A percentile compares a stretch with the other conserved stretches of the same genome.
phyloP scores from a whole-genome alignment of 2,797 vertebrate genomes.

The Pseudopleuronectes americanus region DNA sequence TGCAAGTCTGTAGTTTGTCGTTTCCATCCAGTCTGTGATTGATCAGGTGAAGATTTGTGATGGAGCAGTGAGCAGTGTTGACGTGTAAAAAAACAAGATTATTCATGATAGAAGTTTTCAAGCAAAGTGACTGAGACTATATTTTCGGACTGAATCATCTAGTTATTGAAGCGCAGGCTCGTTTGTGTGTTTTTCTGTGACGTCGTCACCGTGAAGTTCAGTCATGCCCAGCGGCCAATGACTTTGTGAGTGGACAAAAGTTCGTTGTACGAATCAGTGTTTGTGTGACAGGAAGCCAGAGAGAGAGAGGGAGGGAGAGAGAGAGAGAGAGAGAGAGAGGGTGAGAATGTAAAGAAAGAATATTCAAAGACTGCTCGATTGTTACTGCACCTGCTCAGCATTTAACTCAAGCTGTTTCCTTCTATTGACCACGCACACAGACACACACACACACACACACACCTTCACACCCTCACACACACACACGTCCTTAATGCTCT shows the following conservation, averaged over 20 bases:
- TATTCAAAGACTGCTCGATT: too few relatives aligned
- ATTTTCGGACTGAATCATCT: constrained; percentile 7
- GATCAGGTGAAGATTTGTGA: background rate
- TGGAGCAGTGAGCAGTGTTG: background rate
- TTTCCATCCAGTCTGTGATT: background rate
- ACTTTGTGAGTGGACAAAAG: background rate
- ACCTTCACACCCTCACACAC: too few relatives aligned
- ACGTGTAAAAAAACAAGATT: background rate
- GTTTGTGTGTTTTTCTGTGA: too few relatives aligned
- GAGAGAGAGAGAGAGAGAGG: background rate
- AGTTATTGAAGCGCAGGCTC: background rate
- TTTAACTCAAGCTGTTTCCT: background rate
- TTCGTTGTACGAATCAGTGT: constrained; percentile 4
- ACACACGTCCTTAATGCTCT: too few relatives aligned
- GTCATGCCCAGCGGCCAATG: too few relatives aligned
- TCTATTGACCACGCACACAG: too few relatives aligned
- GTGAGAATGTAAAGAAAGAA: constrained; percentile 7
- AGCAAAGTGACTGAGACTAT: too few relatives aligned
- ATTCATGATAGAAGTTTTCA: background rate
- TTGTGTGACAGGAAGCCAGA: constrained; percentile 12
- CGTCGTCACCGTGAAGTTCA: too few relatives aligned
- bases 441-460: too few relatives aligned
- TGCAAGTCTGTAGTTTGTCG: constrained; percentile 16
- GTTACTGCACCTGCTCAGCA: too few relatives aligned
- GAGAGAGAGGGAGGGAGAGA: too few relatives aligned